Base-by-base conservation (phyloP, 2,888 invertebrate species). In the Lymantria monacha region DNA sequence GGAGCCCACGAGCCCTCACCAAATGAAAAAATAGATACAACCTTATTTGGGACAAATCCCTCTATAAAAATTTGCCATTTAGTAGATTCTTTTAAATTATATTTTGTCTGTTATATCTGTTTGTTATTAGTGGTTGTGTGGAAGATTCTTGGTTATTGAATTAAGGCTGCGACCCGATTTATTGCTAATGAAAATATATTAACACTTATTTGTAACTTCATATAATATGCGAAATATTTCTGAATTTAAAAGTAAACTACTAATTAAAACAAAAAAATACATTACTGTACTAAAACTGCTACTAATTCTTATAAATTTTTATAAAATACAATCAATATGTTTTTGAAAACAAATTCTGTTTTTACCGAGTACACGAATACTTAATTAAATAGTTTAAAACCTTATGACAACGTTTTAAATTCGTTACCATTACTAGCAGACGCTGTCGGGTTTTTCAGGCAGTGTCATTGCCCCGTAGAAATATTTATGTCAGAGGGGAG, bases 1-100 rank as follows among this genome's bases (percentile, higher is more conserved):
- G 78, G 75, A 71, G 70, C 74, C 76, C 79, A 76, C 81, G 77
- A 73, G 70, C 74, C 74, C 69, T 59, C 61, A 70, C 74, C 82
- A 77, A 83, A 83, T 84, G 75, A 84, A 85, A 86, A 86, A 85
- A 85, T 81, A 79, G 74, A 81, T 83, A 83, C 83, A 83, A 75
- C 81, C 80, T 81, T 78, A 82, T 86, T 83, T 82, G 77, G 77
- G 76, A 83, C 81, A 81, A 80, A 83, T 82, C 81, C 76, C 77
- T 76, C 76, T 78, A 81, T 80, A 82, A 81, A 81, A 81, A 76
- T 70, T 71, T 72, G 73, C 69, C 73, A 72, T 76, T 78, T 79
- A 67, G 69, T 68, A 76, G 49, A 63, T 67, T 61, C 45, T 55
- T 59, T 65, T 55, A 68, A 66, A 66, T 67, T 65, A 64, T 65